Percentiles rank a stretch among this genome's conserved stretches.
These are phyloP conservation scores for Istiophorus platypterus DNA, from an alignment of 2,113 vertebrate genomes.

Conservation along the genomic window DNA sequence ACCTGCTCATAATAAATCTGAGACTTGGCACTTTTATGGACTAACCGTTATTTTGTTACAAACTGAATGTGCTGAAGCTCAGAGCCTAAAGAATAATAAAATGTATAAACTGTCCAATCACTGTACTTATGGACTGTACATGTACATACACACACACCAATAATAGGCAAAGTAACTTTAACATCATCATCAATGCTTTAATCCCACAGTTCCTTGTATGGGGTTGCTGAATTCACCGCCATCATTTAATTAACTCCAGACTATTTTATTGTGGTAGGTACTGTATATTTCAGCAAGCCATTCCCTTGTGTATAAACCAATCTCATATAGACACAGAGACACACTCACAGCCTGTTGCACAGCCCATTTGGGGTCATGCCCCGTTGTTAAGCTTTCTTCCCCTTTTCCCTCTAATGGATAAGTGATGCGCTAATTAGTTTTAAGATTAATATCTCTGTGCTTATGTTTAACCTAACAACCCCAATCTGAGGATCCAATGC, in stretches of 20 bases:
- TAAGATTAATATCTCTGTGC: conserved; percentile 56
- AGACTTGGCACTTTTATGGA: too few species aligned
- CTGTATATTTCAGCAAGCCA: conserved; percentile 10
- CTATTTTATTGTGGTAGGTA: background rate
- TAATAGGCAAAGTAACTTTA: background rate
- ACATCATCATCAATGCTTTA: background rate
- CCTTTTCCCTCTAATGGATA: conserved; percentile 24
- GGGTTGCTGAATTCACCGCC: background rate
- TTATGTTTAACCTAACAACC: conserved; percentile 44
- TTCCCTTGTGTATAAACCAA: background rate
- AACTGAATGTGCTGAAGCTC: too few species aligned
- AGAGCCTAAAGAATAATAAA: too few species aligned
- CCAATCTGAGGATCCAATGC: conserved; percentile 20
- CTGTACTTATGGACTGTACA: too few species aligned
- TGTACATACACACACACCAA: background rate
- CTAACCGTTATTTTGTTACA: too few species aligned
- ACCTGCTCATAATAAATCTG: too few species aligned
- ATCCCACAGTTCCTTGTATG: background rate
- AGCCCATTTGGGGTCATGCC: conserved; percentile 20
- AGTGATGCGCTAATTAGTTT: conserved; percentile 63
- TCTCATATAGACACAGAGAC: background rate
- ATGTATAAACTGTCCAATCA: background rate
- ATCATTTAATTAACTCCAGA: conserved; percentile 15
- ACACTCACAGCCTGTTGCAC: conserved; percentile 10
- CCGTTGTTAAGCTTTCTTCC: conserved; percentile 35